Conservation (phyloP, 92 coral and sea anemone genomes). For the Phenganax marumi region DNA sequence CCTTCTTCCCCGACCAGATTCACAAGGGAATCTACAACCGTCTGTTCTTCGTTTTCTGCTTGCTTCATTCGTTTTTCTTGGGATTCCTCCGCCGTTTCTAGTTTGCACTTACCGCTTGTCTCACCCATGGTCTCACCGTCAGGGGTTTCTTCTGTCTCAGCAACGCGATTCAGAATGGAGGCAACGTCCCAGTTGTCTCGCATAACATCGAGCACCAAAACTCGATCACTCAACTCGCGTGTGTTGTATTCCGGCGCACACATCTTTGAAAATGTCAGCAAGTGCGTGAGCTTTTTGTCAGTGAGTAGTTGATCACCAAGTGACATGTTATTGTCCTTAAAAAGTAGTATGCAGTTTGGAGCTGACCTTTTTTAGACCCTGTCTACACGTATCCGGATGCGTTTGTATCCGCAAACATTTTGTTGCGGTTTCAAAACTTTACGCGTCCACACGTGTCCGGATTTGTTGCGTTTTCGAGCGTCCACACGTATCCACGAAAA, state of each 20-base stretch:
- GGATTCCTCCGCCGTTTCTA: neutral
- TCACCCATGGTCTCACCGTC: neutral
- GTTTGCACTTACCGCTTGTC: neutral
- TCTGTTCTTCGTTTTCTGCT: neutral
- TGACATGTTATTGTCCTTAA: too few relatives aligned
- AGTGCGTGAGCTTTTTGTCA: neutral
- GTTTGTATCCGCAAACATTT: too few relatives aligned
- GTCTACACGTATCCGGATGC: too few relatives aligned
- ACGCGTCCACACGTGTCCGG: too few relatives aligned
- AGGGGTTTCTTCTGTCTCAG: neutral
- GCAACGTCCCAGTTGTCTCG: slow-evolving; percentile 15
- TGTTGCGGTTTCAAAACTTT: too few relatives aligned
- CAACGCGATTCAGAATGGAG: neutral
- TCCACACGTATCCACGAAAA: too few relatives aligned
- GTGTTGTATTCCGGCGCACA: slow-evolving; percentile 34
- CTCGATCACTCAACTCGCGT: slow-evolving; percentile 17
- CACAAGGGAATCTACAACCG: neutral
- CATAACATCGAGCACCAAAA: slow-evolving; percentile 26
- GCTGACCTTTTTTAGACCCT: too few relatives aligned
- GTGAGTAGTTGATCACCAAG: too few relatives aligned
- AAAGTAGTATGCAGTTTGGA: too few relatives aligned
- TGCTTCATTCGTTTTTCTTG: neutral
- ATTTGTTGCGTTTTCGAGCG: too few relatives aligned
- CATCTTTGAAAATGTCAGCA: slow-evolving; percentile 1
- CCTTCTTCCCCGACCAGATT: neutral